Evolutionary conservation across 2,797 vertebrate species (phyloP).

Genomic region (Holocentrus rufus): DNA sequence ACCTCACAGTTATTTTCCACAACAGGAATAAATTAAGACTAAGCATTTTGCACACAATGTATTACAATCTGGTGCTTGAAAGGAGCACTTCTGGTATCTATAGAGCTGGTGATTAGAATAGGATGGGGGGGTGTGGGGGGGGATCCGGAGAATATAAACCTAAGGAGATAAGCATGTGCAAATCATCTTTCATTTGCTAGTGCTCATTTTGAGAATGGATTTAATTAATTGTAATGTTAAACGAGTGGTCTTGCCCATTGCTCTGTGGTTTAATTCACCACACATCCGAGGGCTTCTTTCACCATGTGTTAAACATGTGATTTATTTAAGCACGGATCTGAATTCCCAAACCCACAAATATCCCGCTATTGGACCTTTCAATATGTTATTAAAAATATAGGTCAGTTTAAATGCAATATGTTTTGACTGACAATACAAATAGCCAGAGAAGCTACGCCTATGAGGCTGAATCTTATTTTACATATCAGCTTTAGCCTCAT

Average conservation of each 20-base stretch:
- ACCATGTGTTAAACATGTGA: slow-evolving; percentile 56
- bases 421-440: slow-evolving; percentile 59
- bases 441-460: slow-evolving; percentile 25
- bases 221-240: slow-evolving; percentile 85
- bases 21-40: slow-evolving; percentile 99
- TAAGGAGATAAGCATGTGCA: slow-evolving; percentile 81
- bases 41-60: slow-evolving; percentile 84
- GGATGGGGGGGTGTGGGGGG: slow-evolving; percentile 36
- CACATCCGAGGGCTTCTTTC: slow-evolving; percentile 61
- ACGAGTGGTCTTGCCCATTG: slow-evolving; percentile 73
- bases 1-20: slow-evolving; percentile 99
- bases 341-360: slow-evolving; percentile 55
- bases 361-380: slow-evolving; percentile 39
- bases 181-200: slow-evolving; percentile 82
- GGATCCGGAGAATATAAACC: slow-evolving; percentile 70
- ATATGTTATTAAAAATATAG: slow-evolving; percentile 45
- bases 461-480: slow-evolving; percentile 54
- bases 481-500: slow-evolving; percentile 60
- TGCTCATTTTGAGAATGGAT: slow-evolving; percentile 81
- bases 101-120: slow-evolving; percentile 80
- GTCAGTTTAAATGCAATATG: slow-evolving; percentile 27
- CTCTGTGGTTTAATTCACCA: slow-evolving; percentile 68
- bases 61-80: slow-evolving; percentile 78
- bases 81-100: slow-evolving; percentile 83
- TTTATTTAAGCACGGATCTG: slow-evolving; percentile 63